phyloP scores from a whole-genome alignment of 92 coral and sea anemone genomes.

The Palythoa grandiflora region DNA sequence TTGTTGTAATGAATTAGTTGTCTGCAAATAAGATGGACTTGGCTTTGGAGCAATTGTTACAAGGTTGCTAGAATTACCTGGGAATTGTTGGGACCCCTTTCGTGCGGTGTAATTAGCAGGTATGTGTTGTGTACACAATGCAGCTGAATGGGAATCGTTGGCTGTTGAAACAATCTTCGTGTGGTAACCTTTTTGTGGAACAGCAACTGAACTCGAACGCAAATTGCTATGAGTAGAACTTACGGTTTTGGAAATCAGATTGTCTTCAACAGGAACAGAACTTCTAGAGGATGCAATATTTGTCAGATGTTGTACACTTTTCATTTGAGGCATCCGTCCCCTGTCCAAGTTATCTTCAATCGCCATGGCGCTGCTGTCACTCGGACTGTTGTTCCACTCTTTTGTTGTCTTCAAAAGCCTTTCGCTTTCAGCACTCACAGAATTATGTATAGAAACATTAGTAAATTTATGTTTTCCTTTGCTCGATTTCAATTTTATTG shows the following conservation, averaged over 20 bases:
- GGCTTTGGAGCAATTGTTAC: constrained; percentile 10
- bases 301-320: constrained; percentile 34
- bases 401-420: background rate
- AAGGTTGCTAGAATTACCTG: background rate
- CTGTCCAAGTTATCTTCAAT: constrained; percentile 4
- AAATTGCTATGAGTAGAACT: background rate
- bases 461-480: background rate
- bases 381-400: background rate
- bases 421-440: background rate
- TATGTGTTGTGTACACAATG: background rate
- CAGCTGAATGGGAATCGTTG: background rate
- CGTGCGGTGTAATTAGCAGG: background rate
- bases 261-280: background rate
- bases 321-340: constrained; percentile 34
- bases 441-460: background rate
- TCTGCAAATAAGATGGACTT: background rate
- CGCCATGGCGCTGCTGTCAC: background rate
- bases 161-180: background rate
- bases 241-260: background rate
- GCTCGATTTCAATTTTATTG: constrained; percentile 36
- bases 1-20: background rate
- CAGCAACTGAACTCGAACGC: background rate
- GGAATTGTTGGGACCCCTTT: background rate
- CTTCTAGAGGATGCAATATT: background rate
- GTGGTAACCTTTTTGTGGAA: background rate